phyloP scores from a whole-genome alignment of 2,888 invertebrate genomes.

The Anarsia innoxiella region DNA sequence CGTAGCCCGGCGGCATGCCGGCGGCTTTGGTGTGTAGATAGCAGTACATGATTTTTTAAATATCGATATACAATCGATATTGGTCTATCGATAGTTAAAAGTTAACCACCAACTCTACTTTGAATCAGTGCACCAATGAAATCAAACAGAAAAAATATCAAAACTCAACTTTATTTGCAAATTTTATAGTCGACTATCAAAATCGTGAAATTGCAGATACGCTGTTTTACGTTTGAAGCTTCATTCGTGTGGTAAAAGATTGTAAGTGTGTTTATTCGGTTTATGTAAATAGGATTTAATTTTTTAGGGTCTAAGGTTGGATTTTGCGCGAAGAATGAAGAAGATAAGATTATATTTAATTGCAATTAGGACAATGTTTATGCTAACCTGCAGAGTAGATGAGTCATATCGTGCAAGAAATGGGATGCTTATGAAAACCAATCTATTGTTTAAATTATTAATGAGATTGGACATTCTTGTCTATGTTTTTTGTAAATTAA shows the following conservation, averaged over 20 bases:
- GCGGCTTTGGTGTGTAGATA: no score
- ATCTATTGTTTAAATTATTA: slow-evolving; percentile 45
- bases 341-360: slow-evolving; percentile 27
- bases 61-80: no score
- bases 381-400: slow-evolving; percentile 37
- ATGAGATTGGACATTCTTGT: slow-evolving; percentile 35
- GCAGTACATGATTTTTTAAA: no score
- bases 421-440: slow-evolving; percentile 39
- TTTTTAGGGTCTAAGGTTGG: slow-evolving; percentile 28
- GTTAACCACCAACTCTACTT: no score
- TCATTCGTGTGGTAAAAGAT: slow-evolving; percentile 8
- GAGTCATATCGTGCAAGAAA: slow-evolving; percentile 59
- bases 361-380: slow-evolving; percentile 40
- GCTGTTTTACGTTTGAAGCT: background rate
- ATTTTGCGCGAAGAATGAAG: slow-evolving; percentile 14
- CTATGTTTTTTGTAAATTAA: slow-evolving; percentile 40
- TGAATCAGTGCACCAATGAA: no score
- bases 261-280: slow-evolving; percentile 19
- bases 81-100: no score
- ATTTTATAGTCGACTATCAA: no score
- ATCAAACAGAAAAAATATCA: slow-evolving; percentile 13
- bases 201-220: background rate
- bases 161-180: slow-evolving; percentile 22
- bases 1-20: no score
- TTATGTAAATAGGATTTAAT: no score